Evolutionary conservation across 2,113 vertebrate genomes (phyloP).

Genomic region (Dissostichus mawsoni): DNA sequence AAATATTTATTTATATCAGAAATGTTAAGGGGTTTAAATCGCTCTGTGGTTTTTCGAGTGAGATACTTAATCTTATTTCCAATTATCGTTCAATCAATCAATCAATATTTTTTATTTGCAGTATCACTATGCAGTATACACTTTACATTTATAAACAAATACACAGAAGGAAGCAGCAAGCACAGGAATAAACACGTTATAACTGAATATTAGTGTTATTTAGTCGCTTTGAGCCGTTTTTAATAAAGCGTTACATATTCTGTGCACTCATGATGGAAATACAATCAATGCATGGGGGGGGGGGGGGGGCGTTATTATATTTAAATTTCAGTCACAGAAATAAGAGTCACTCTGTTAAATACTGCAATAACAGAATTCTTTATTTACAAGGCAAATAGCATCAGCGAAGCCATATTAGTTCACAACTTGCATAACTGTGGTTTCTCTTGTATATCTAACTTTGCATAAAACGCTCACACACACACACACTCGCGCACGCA

Average conservation of each 20-base stretch:
- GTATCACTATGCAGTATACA: no score
- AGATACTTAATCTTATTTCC: no score
- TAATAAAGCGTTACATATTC: neutral
- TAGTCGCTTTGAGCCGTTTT: neutral
- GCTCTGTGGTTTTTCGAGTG: no score
- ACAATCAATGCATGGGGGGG: neutral
- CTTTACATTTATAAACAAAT: no score
- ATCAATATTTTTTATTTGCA: no score
- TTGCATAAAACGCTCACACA: slow-evolving; percentile 99
- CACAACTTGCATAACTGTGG: slow-evolving; percentile 99
- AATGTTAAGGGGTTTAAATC: no score
- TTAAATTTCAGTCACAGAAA: slow-evolving; percentile 79
- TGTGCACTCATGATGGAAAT: neutral
- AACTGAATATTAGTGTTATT: neutral
- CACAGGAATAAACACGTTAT: no score
- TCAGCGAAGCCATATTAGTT: slow-evolving; percentile 99
- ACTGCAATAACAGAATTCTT: slow-evolving; percentile 99
- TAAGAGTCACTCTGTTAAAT: slow-evolving; percentile 83
- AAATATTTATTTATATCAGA: no score
- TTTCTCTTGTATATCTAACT: slow-evolving; percentile 99
- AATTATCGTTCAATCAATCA: no score
- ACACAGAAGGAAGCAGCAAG: no score
- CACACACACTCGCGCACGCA: slow-evolving; percentile 70
- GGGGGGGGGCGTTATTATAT: neutral
- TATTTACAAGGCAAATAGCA: slow-evolving; percentile 99